Base-by-base conservation (phyloP, 2,113 vertebrate genomes). In the Carassius auratus region DNA sequence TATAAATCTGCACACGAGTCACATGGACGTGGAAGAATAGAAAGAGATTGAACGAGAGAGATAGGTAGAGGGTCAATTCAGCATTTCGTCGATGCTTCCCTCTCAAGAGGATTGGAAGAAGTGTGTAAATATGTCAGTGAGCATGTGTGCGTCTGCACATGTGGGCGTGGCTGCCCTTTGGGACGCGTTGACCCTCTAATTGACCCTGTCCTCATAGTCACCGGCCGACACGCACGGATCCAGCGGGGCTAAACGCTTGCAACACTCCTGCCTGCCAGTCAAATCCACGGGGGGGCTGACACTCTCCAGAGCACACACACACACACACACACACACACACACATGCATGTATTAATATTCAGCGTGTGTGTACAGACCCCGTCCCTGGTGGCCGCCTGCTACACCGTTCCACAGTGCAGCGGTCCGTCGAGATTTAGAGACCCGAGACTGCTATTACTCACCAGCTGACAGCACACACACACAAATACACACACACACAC, bases 101-200 rank as follows among this genome's bases (percentile, higher is more conserved):
- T 50, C 50, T 77, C 42, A 13, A 81, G 66, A 59, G 50, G 50
- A 73, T n/a, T 13, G 23, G 61, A 79, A 59, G 45, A 17, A 42
- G 66, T 85, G 78, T 75, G 77, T 75, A 61, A 62, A 80, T 55
- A 69, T 61, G 59, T 69, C 57, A 17, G 42, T 30, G 61, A n/a
- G 74, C 1, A 42, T 38, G 83, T 77, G 73, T 75, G 83, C 4
- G 83, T 78, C 4, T 50, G 77, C 13, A 19, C 23, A 17, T 59
- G 75, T 78, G 68, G 81, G 71, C 5, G 74, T 73, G 55, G 87
- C 52, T 17, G 52, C 74, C 85, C 87, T 88, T 85, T 86, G 83
- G 84, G 89, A 81, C n/a, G 48, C 36, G 33, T 78, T 88, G 90
- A 89, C 90, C 91, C 85, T 84, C 78, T 86, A 81, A 88, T 90